phyloP scores from a whole-genome alignment of 2,113 vertebrate species.

The Cichladusa arquata region DNA sequence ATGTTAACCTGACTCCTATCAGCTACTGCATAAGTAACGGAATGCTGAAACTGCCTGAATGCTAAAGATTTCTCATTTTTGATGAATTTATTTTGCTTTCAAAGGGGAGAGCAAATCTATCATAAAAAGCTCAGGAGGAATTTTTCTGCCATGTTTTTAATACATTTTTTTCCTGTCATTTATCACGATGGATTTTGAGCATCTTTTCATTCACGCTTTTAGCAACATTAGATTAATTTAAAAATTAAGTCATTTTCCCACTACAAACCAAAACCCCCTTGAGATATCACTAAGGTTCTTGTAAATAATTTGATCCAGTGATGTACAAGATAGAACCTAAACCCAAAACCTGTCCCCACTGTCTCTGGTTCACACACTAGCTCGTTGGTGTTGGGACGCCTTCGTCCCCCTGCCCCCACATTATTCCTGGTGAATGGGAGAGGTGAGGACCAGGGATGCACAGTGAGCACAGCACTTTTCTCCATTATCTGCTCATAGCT shows the following conservation, averaged over 20 bases:
- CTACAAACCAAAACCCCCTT: background rate
- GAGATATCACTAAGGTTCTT: background rate
- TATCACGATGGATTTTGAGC: background rate
- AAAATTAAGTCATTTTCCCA: background rate
- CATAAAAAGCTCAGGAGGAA: background rate
- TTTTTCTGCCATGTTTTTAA: conserved; percentile 34
- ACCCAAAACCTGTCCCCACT: background rate
- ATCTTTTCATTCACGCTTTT: background rate
- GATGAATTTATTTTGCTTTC: conserved; percentile 47
- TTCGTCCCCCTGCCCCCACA: rapidly evolving
- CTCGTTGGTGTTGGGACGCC: background rate
- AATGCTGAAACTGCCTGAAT: background rate
- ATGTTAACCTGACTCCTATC: background rate
- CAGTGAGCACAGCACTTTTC: background rate
- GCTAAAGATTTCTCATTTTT: background rate
- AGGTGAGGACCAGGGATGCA: background rate
- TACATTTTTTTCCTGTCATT: background rate
- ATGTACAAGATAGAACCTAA: background rate
- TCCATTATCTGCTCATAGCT: background rate
- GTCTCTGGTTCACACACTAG: background rate
- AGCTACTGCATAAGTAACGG: background rate
- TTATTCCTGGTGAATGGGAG: background rate
- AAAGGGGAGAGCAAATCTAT: background rate
- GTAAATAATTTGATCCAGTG: background rate
- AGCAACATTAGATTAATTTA: background rate